Evolutionary conservation across 1,140 invertebrate species (phyloP), one percentile per base, ranked within the genome.

Genomic region (Glossosoma conforme): DNA sequence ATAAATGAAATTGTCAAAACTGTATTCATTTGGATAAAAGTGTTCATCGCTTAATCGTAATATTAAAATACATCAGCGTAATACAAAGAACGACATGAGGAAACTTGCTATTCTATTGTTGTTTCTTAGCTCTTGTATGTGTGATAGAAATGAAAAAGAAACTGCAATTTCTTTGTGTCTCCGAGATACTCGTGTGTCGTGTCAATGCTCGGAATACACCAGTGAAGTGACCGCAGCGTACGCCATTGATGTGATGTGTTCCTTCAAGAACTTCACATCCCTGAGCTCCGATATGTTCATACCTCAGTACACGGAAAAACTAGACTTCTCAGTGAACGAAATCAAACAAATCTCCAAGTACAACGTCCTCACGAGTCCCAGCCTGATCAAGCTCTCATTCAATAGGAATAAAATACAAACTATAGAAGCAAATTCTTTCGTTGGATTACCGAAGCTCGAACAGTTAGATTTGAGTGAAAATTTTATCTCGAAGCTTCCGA

Each of bases 391-490:
- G 44, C 49, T 75, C 19, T 54, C 60, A 11, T 42, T 75, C 5
- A 66, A 65, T 24, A 54, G 66, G 40, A 80, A 80, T 58, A 45
- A 48, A 44, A 66, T 80, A 24, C 52, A 47, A 35, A 53, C 60
- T n/a, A 63, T 80, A n/a, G 60, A 61, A 4, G 36, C 61, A 13
- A 50, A 61, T 9, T 58, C 68, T n/a, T 66, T 69, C 13, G 55
- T 70, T 1, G 59, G 63, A 20, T 60, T 79, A 32, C 64, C 70
- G 11, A 60, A 65, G 24, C 57, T 79, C 9, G 72, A 68, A 61
- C 62, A 69, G 32, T 60, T 80, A 40, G 77, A 79, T 64, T 65
- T 80, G 33, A 77, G 69, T 36, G 57, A 70, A 32, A 80, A 80
- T 60, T 41, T 62, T 49, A 51, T 80, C 15, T 62, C 67, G 44